Evolutionary conservation across 1,140 invertebrate species (phyloP).

Genomic region (Brachionus rubens): DNA sequence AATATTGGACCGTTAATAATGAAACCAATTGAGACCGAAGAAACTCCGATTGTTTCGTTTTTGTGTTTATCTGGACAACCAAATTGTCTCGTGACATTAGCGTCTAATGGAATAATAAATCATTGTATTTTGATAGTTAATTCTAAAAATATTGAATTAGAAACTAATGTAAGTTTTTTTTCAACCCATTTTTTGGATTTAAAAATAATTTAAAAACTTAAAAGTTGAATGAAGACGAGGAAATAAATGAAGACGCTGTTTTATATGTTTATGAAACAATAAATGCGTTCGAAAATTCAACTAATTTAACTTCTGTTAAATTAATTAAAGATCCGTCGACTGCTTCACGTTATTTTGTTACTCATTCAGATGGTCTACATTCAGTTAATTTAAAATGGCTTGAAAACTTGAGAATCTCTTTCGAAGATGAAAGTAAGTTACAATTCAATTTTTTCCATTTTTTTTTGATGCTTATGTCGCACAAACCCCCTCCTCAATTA

Average conservation of each 20-base stretch:
- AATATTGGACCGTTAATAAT: neutral
- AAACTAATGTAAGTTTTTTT: neutral
- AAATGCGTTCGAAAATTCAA: neutral
- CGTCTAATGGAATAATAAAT: neutral
- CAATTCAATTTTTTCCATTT: too few species aligned
- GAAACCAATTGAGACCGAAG: neutral
- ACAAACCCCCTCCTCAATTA: too few species aligned
- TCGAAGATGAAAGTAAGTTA: neutral
- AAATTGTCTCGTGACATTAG: neutral
- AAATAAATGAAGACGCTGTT: neutral
- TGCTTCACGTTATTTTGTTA: constrained; percentile 10
- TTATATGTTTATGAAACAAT: constrained; percentile 26
- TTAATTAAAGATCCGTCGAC: neutral
- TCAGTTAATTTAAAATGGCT: constrained; percentile 24
- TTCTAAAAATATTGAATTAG: neutral
- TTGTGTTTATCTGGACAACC: neutral
- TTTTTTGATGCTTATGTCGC: too few species aligned
- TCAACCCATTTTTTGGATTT: neutral
- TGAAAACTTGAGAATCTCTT: neutral
- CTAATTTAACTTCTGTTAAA: neutral
- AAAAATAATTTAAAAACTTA: neutral
- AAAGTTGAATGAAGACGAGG: neutral
- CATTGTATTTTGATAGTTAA: constrained; percentile 7
- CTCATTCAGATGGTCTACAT: constrained; percentile 12
- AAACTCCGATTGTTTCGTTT: neutral